These are phyloP conservation scores for Eptesicus fuscus DNA, from an alignment of 2,113 vertebrate genomes.

Conservation along the genomic window DNA sequence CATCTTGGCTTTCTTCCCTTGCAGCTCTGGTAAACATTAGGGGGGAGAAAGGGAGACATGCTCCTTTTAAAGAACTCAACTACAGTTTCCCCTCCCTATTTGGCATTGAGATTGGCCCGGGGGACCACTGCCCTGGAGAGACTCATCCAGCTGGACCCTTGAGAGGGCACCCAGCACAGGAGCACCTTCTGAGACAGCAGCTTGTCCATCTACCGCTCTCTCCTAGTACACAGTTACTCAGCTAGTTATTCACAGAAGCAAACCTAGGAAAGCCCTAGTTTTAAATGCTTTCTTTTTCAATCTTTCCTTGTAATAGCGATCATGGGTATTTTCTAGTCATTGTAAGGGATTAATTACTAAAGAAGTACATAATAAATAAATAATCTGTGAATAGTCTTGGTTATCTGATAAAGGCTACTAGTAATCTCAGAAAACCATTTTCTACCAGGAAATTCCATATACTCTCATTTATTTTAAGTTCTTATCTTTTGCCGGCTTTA, in stretches of 20 bases:
- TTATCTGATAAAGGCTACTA: not conserved
- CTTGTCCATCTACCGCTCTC: not conserved
- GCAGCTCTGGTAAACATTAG: not conserved
- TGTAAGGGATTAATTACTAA: not conserved
- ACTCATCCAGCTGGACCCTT: too few species aligned
- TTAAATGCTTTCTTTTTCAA: not conserved
- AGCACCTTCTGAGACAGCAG: not conserved
- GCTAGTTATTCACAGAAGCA: not conserved
- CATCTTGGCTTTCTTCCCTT: not conserved
- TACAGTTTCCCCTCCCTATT: not conserved
- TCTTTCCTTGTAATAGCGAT: not conserved
- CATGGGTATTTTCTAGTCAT: not conserved
- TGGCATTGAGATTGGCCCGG: not conserved
- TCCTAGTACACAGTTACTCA: not conserved
- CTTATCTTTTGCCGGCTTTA: not conserved
- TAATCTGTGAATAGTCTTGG: not conserved
- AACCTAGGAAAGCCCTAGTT: not conserved
- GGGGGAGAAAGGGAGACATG: not conserved
- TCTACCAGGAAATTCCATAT: not conserved
- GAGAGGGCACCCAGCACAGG: rapidly evolving
- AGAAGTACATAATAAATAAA: not conserved
- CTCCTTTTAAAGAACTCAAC: not conserved
- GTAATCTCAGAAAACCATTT: slow-evolving; percentile 26
- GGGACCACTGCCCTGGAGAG: too few species aligned
- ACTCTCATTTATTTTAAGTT: not conserved